A percentile compares a stretch with the other conserved stretches of the same genome.
These are phyloP conservation scores for Hypselothyrea guttata DNA, from an alignment of 2,888 invertebrate species.

Conservation along the genomic window DNA sequence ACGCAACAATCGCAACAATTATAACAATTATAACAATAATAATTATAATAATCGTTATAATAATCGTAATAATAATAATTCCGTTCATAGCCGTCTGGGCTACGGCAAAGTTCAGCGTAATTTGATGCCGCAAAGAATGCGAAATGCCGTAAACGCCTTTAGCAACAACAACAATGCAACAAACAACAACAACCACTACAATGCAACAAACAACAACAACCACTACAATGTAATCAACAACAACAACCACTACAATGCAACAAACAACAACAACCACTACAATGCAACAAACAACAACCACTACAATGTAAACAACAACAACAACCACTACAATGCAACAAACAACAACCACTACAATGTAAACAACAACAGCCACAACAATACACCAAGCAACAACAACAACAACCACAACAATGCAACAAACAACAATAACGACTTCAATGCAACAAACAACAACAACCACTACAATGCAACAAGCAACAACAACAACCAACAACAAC, in stretches of 20 bases:
- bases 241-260: slow-evolving; percentile 22
- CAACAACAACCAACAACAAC: background rate
- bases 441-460: slow-evolving; percentile 21
- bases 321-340: slow-evolving; percentile 1
- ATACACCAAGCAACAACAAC: slow-evolving; percentile 1
- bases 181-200: slow-evolving; percentile 11
- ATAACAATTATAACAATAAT: slow-evolving; percentile 1
- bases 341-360: slow-evolving; percentile 1
- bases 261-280: slow-evolving; percentile 14
- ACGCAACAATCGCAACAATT: background rate
- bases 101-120: slow-evolving; percentile 9
- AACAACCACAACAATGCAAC: slow-evolving; percentile 2
- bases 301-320: slow-evolving; percentile 22
- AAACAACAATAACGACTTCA: slow-evolving; percentile 11
- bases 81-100: slow-evolving; percentile 13
- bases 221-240: slow-evolving; percentile 1
- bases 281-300: slow-evolving; percentile 1
- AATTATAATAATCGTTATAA: slow-evolving; percentile 1
- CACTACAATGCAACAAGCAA: slow-evolving; percentile 1
- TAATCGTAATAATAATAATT: background rate
- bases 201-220: slow-evolving; percentile 21
- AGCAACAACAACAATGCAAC: slow-evolving; percentile 2
- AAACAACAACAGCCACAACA: slow-evolving; percentile 1
- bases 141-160: slow-evolving; percentile 28
- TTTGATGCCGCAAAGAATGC: too few species aligned